These are phyloP conservation scores for Papilio xuthus DNA, from an alignment of 1,140 invertebrate genomes.

Conservation along the genomic window DNA sequence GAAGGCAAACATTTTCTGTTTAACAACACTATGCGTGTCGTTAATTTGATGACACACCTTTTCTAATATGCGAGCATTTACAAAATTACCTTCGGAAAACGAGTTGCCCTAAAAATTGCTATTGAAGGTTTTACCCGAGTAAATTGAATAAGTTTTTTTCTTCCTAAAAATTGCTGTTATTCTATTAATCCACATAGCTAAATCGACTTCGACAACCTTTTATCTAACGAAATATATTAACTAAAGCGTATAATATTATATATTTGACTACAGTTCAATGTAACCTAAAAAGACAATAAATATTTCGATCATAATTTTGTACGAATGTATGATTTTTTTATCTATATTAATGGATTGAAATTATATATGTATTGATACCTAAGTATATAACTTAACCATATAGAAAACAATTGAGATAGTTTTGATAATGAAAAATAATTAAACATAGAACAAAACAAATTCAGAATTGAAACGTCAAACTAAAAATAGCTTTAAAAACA, in stretches of 20 bases:
- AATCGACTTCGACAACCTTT: neutral
- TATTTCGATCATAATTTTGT: no score
- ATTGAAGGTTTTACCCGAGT: conserved; percentile 7
- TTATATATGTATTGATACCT: no score
- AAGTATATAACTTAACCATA: no score
- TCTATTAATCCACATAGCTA: neutral
- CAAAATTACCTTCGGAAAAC: conserved; percentile 53
- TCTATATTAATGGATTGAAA: no score
- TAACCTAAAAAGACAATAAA: no score
- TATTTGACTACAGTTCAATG: no score
- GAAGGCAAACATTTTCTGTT: neutral
- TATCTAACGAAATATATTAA: neutral
- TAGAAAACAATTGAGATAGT: no score
- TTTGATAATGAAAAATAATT: no score
- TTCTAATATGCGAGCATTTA: conserved; percentile 55
- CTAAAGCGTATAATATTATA: neutral
- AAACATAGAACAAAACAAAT: no score
- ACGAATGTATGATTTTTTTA: no score
- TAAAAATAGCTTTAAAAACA: neutral
- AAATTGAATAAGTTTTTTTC: conserved; percentile 18
- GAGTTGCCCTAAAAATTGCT: conserved; percentile 35
- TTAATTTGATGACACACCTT: conserved; percentile 49
- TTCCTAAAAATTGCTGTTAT: neutral
- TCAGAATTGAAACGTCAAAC: neutral
- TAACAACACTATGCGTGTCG: conserved; percentile 47